phyloP scores from a whole-genome alignment of 2,888 invertebrate species.

The Perdita meconis region DNA sequence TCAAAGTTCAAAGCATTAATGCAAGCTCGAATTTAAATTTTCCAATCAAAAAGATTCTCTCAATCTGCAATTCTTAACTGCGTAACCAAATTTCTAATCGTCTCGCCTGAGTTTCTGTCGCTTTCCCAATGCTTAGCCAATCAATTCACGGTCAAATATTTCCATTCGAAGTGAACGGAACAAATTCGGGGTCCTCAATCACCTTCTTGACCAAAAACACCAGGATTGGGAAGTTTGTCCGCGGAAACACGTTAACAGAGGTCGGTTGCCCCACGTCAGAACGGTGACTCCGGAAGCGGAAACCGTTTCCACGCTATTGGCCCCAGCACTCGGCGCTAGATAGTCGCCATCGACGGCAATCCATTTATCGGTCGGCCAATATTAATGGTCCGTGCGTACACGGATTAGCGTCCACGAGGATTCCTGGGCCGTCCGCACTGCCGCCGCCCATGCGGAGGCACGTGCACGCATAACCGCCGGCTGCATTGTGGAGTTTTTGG shows the following conservation, averaged over 20 bases:
- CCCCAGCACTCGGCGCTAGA: slow-evolving; percentile 57
- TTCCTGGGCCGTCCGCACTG: slow-evolving; percentile 22
- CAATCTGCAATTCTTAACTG: too few species aligned
- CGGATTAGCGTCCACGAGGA: slow-evolving; percentile 65
- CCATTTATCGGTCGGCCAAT: slow-evolving; percentile 72
- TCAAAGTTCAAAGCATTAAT: too few species aligned
- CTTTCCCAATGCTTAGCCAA: too few species aligned
- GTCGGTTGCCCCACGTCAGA: slow-evolving; percentile 12
- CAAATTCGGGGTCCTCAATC: too few species aligned
- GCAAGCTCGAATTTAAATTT: too few species aligned
- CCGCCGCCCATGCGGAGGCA: not conserved
- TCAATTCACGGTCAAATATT: too few species aligned
- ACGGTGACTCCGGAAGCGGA: slow-evolving; percentile 15
- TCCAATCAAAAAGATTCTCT: too few species aligned
- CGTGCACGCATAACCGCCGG: slow-evolving; percentile 23
- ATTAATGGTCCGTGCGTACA: slow-evolving; percentile 72
- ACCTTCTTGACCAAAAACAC: too few species aligned
- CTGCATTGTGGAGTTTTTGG: slow-evolving; percentile 58
- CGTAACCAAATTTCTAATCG: too few species aligned
- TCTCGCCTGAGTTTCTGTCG: too few species aligned
- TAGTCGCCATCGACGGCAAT: slow-evolving; percentile 69
- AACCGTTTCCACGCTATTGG: slow-evolving; percentile 62
- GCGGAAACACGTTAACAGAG: not conserved
- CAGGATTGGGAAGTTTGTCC: not conserved
- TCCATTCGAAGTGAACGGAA: too few species aligned